Conservation (phyloP, 2,888 invertebrate genomes). For the Scaptomyza polygonia region DNA sequence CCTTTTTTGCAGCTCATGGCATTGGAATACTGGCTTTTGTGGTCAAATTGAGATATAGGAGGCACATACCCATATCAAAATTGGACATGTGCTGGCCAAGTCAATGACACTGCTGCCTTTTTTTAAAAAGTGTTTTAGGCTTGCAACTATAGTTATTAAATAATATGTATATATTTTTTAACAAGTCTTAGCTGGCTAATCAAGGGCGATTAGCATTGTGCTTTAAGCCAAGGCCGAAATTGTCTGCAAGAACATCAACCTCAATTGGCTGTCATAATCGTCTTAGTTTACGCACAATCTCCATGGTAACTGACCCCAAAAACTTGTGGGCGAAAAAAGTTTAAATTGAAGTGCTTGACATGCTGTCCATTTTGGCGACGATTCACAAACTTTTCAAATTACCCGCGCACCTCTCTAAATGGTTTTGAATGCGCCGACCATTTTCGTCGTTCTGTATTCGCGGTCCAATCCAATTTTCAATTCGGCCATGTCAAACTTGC, state of each 20-base stretch:
- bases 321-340: slow-evolving; percentile 45
- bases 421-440: slow-evolving; percentile 58
- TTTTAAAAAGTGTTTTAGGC: too few relatives aligned
- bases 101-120: too few relatives aligned
- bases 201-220: slow-evolving; percentile 46
- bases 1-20: slow-evolving; percentile 49
- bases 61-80: slow-evolving; percentile 63
- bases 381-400: slow-evolving; percentile 50
- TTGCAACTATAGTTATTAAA: neutral
- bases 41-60: slow-evolving; percentile 72
- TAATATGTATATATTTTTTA: neutral
- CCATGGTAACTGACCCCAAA: slow-evolving; percentile 23
- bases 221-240: slow-evolving; percentile 22
- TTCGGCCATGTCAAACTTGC: slow-evolving; percentile 41
- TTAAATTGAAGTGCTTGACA: slow-evolving; percentile 68
- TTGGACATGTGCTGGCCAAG: slow-evolving; percentile 47
- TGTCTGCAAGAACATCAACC: slow-evolving; percentile 1
- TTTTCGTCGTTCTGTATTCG: slow-evolving; percentile 48
- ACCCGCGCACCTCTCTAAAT: slow-evolving; percentile 56
- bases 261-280: slow-evolving; percentile 37
- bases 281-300: slow-evolving; percentile 45
- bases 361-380: slow-evolving; percentile 27
- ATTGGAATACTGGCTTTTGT: slow-evolving; percentile 67
- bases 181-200: slow-evolving; percentile 17
- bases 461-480: slow-evolving; percentile 64